Conservation (phyloP, 92 coral and sea anemone genomes). For the Zoanthus solanderi region DNA sequence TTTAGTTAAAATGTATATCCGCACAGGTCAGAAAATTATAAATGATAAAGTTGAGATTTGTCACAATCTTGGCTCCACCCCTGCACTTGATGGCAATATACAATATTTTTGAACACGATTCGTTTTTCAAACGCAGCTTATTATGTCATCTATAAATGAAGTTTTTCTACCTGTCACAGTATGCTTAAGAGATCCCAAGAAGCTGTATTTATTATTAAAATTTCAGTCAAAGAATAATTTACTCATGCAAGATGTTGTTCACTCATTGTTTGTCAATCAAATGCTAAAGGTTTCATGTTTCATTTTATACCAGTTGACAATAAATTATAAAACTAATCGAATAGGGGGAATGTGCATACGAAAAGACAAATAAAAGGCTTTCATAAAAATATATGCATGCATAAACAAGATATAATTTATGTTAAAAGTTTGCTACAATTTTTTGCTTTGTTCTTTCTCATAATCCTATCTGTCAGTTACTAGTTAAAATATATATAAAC, state of each 20-base stretch:
- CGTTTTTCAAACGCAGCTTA: background rate
- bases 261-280: background rate
- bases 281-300: background rate
- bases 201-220: background rate
- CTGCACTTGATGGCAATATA: background rate
- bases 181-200: background rate
- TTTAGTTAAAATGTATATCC: background rate
- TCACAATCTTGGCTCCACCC: slow-evolving; percentile 28
- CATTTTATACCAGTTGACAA: background rate
- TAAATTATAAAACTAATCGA: background rate
- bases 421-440: too few relatives aligned
- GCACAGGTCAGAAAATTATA: background rate
- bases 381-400: too few relatives aligned
- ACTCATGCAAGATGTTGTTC: background rate
- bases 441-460: too few relatives aligned
- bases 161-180: background rate
- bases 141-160: background rate
- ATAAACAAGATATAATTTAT: too few relatives aligned
- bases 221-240: background rate
- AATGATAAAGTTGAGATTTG: background rate
- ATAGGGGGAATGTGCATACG: background rate
- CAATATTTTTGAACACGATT: slow-evolving; percentile 17
- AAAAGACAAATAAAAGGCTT: too few relatives aligned
- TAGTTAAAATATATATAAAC: too few relatives aligned
- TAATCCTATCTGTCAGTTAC: too few relatives aligned